Evolutionary conservation across 2,113 vertebrate genomes (phyloP).

Genomic region (Pandion haliaetus): DNA sequence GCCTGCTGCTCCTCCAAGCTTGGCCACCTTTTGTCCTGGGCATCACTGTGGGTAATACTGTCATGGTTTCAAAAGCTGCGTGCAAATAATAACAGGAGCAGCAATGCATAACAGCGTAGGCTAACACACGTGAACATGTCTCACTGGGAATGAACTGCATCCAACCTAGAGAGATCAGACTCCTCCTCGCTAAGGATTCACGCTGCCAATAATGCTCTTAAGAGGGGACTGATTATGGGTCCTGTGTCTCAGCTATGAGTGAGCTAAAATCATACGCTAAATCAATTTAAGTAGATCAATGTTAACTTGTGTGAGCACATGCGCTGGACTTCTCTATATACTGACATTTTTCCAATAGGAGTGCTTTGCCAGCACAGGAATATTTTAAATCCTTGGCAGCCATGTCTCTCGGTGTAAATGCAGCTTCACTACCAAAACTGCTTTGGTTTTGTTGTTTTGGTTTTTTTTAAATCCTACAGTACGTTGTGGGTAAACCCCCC

Average conservation of each 20-base stretch:
- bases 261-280: neutral
- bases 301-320: neutral
- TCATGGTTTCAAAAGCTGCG: neutral
- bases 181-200: neutral
- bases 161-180: neutral
- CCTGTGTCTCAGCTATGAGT: neutral
- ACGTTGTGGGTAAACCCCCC: neutral
- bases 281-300: neutral
- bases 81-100: neutral
- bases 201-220: neutral
- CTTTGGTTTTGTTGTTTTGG: neutral
- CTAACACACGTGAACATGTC: rapidly evolving
- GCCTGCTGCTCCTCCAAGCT: neutral
- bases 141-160: neutral
- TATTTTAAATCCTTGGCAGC: neutral
- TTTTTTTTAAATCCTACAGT: no score
- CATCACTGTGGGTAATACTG: neutral
- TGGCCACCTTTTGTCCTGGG: neutral
- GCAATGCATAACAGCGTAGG: neutral
- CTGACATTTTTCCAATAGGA: neutral
- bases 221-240: neutral
- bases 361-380: neutral
- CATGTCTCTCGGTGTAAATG: neutral
- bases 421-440: neutral
- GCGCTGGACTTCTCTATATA: neutral